Percentiles rank a stretch among this genome's conserved stretches.
These are phyloP conservation scores for Dendronephthya gigantea DNA, from an alignment of 64 coral and sea anemone genomes.

Conservation along the genomic window DNA sequence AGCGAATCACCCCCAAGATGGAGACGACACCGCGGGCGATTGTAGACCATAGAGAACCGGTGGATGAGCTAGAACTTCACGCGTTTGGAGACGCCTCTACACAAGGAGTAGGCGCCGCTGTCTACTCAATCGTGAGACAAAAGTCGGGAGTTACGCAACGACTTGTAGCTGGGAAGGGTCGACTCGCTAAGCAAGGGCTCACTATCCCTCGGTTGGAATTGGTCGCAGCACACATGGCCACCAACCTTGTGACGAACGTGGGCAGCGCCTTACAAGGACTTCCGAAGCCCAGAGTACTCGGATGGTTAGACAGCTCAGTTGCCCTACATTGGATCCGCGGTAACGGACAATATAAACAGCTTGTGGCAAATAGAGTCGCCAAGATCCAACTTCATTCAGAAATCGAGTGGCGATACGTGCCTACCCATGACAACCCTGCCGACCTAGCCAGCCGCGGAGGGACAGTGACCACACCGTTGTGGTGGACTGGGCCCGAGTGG, in stretches of 20 bases:
- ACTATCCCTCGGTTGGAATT: background rate
- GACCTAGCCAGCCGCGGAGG: background rate
- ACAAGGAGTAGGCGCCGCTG: background rate
- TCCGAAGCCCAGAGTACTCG: background rate
- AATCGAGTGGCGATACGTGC: background rate
- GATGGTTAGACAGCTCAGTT: background rate
- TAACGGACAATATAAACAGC: background rate
- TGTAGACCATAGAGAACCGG: background rate
- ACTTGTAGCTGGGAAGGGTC: background rate
- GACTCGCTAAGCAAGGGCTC: background rate
- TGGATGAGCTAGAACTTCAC: too few relatives aligned
- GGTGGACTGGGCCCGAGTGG: constrained; percentile 11
- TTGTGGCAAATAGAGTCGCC: constrained; percentile 8
- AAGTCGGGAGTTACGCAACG: background rate
- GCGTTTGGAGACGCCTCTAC: background rate
- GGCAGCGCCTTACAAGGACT: background rate
- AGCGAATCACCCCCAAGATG: background rate
- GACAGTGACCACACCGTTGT: background rate
- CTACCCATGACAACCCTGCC: constrained; percentile 3
- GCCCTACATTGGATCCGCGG: background rate
- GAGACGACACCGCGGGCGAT: background rate
- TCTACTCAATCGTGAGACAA: constrained; percentile 15
- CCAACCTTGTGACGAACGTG: background rate
- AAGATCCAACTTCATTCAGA: background rate
- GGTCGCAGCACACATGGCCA: background rate